Conservation (phyloP, 1,140 invertebrate genomes). For the Hypothenemus hampei region DNA sequence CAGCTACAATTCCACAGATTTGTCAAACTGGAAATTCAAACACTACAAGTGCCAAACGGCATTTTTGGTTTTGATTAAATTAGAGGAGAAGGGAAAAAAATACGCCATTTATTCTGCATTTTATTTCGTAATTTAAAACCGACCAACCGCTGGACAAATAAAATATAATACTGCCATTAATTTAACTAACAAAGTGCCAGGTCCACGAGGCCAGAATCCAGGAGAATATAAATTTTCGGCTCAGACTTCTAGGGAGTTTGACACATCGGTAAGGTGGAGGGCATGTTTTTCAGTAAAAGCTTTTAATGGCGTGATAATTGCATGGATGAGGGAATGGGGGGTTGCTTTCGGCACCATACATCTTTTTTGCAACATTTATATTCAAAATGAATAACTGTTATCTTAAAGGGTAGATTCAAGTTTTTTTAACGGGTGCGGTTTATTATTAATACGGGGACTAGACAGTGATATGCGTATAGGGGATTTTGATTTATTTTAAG, state of each 20-base stretch:
- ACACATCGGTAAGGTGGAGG: constrained; percentile 29
- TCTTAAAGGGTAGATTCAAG: neutral
- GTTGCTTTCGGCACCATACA: constrained; percentile 8
- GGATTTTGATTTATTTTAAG: neutral
- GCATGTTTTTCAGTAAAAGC: constrained; percentile 26
- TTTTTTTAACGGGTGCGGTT: too few species aligned
- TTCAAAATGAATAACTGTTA: neutral
- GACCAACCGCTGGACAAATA: constrained; percentile 28
- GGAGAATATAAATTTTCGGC: constrained; percentile 28
- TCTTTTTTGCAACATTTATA: constrained; percentile 5
- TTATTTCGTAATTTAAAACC: constrained; percentile 30
- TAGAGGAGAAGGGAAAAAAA: constrained; percentile 22
- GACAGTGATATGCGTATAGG: neutral
- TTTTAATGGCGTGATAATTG: constrained; percentile 25
- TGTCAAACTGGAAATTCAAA: too few species aligned
- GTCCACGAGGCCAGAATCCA: constrained; percentile 26
- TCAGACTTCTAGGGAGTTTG: constrained; percentile 26
- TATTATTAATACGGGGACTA: neutral
- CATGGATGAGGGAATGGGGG: constrained; percentile 12
- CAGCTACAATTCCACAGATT: too few species aligned
- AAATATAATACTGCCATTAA: constrained; percentile 30
- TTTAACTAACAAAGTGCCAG: constrained; percentile 31
- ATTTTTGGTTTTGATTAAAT: constrained; percentile 18
- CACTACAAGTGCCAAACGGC: too few species aligned
- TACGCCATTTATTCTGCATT: constrained; percentile 23